A percentile compares a stretch with the other conserved stretches of the same genome.
Evolutionary conservation across 2,113 vertebrate species (phyloP).

Genomic region (Origma solitaria): DNA sequence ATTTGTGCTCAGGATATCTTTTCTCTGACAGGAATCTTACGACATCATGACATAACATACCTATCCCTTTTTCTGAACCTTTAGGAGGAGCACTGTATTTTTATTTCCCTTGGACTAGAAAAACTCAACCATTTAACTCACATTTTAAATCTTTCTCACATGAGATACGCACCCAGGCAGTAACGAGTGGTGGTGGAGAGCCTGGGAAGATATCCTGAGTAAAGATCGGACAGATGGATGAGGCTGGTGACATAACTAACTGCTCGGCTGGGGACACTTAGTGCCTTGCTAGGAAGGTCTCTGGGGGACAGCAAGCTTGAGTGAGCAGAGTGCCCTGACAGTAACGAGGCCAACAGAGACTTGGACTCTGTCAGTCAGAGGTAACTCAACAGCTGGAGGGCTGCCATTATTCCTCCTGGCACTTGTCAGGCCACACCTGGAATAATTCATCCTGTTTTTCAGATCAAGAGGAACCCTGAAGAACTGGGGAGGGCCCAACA

Average conservation of each 20-base stretch:
- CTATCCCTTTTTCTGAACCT: background rate
- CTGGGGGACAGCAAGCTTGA: background rate
- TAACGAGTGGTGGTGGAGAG: background rate
- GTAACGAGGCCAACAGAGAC: rapidly evolving
- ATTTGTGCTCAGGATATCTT: background rate
- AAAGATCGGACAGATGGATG: background rate
- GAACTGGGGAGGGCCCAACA: background rate
- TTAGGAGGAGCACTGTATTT: background rate
- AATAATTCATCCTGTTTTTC: background rate
- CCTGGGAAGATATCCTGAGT: background rate
- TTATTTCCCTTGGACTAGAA: background rate
- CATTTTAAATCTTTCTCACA: background rate
- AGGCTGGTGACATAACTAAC: background rate
- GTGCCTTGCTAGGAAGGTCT: background rate
- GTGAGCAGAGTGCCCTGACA: background rate
- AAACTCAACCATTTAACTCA: background rate
- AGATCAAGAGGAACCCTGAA: background rate
- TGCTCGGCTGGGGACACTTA: background rate
- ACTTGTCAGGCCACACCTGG: background rate
- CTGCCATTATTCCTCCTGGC: background rate
- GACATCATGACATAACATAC: background rate
- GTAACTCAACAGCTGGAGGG: background rate
- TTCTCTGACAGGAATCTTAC: background rate
- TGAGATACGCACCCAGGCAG: background rate
- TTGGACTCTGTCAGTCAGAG: background rate